Evolutionary conservation across 2,113 vertebrate species (phyloP).

Genomic region (Ahaetulla prasina): DNA sequence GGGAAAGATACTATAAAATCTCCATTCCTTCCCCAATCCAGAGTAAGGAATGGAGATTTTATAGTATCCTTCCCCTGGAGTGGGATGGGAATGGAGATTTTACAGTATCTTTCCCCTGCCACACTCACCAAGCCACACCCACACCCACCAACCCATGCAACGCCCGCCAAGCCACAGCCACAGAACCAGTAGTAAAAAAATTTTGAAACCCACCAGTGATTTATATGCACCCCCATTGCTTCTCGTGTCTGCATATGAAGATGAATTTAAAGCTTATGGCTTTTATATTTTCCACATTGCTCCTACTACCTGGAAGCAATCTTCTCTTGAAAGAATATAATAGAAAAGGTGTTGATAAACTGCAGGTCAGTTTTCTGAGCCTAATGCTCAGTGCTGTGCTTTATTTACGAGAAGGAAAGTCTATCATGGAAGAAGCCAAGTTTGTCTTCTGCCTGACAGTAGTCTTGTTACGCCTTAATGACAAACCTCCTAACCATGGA

Average conservation of each 20-base stretch:
- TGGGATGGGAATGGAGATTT: too few species aligned
- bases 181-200: too few species aligned
- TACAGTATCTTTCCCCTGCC: too few species aligned
- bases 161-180: too few species aligned
- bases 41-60: too few species aligned
- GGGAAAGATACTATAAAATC: too few species aligned
- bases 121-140: too few species aligned
- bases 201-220: too few species aligned
- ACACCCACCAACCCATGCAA: too few species aligned
- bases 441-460: conserved; percentile 25
- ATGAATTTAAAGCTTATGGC: not conserved
- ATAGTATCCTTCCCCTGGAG: too few species aligned
- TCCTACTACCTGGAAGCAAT: not conserved
- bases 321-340: not conserved
- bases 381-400: conserved; percentile 24
- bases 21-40: too few species aligned
- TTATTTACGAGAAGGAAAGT: conserved; percentile 51
- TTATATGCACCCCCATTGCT: not conserved
- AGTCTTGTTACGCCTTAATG: not conserved
- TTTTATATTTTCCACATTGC: not conserved
- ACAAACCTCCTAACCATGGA: conserved; percentile 10
- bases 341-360: conserved; percentile 17
- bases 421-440: conserved; percentile 28
- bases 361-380: conserved; percentile 34
- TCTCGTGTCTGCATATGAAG: fast-evolving